A percentile compares a stretch with the other conserved stretches of the same genome.
Conservation (phyloP, 1,140 invertebrate species). For the Camponotus pennsylvanicus region DNA sequence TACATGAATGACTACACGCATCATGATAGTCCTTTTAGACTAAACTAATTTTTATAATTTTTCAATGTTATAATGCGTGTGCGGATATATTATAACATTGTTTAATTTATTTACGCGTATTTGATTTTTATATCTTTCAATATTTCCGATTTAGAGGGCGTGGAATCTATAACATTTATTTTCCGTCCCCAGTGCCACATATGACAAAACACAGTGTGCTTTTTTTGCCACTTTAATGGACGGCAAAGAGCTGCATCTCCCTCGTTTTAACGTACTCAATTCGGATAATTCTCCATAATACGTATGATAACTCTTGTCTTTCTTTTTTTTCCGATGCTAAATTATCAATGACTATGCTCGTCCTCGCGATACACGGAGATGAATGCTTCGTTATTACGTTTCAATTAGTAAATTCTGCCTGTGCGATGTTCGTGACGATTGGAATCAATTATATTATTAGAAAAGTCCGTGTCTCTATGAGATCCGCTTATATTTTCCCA, state of each 20-base stretch:
- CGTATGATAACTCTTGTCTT: conserved; percentile 56
- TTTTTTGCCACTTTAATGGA: not conserved
- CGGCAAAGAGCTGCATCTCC: not conserved
- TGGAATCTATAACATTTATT: not conserved
- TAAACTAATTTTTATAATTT: not conserved
- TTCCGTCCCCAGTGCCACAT: not conserved
- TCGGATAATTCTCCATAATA: conserved; percentile 61
- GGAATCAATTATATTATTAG: conserved; percentile 57
- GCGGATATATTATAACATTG: conserved; percentile 1
- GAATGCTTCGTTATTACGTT: conserved; percentile 74
- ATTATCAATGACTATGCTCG: conserved; percentile 62
- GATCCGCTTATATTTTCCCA: conserved; percentile 27
- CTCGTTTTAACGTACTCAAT: conserved; percentile 46
- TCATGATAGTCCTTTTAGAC: not conserved
- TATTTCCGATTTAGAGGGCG: not conserved
- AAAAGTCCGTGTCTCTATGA: not conserved
- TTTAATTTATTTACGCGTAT: not conserved
- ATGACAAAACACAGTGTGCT: not conserved
- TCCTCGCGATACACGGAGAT: not conserved
- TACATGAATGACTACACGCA: not conserved
- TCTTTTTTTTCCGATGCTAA: conserved; percentile 21
- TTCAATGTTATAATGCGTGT: not conserved
- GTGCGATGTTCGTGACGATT: conserved; percentile 52
- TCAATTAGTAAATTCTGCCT: conserved; percentile 58
- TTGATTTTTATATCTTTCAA: not conserved